Base-by-base conservation (phyloP, 2,113 vertebrate genomes). In the Catharus bicknelli region DNA sequence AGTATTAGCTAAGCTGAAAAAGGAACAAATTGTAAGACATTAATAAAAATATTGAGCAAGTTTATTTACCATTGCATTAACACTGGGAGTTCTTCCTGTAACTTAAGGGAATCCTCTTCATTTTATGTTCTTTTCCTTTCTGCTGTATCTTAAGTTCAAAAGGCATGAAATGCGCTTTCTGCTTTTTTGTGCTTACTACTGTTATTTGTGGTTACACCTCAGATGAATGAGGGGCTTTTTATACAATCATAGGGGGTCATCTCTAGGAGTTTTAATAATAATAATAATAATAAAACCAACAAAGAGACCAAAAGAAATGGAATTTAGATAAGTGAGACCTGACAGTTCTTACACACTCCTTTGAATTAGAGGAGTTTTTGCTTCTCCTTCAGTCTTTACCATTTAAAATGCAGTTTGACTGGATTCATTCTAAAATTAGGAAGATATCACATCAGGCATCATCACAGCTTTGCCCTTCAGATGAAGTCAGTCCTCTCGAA, bases 341-440 rank as follows among this genome's bases (percentile, higher is more conserved):
- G 55, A 22, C 21, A 63, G 55, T 36, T 90, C 23, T 59, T 86
- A 61, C 15, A 47, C 6, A 43, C 7, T 43, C 3, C 0, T 82
- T 55, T 73, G 70, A 63, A 66, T 80, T 80, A 48, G 27, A 87
- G 75, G 30, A 92, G 36, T 78, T 94, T 92, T 80, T 90, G 3
- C 23, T 92, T 92, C 9, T 88, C 42, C 47, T 92, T 89, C 63
- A 80, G 20, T 23, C 13, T 15, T 85, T 90, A 61, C 21, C 20
- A 55, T 91, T 84, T 73, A 86, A 86, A 93, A 85, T 89, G 34
- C 36, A 69, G 32, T 67, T 91, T 83, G 74, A 66, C 70, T 40
- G 43, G n/a, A 90, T 94, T 79, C 0, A 67, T 80, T 61, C 36
- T 85, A 48, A 83, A 95, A 81, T 88, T 75, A 92, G 79, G 75